phyloP scores from a whole-genome alignment of 1,140 invertebrate genomes.

The Lasaia peninsularis region DNA sequence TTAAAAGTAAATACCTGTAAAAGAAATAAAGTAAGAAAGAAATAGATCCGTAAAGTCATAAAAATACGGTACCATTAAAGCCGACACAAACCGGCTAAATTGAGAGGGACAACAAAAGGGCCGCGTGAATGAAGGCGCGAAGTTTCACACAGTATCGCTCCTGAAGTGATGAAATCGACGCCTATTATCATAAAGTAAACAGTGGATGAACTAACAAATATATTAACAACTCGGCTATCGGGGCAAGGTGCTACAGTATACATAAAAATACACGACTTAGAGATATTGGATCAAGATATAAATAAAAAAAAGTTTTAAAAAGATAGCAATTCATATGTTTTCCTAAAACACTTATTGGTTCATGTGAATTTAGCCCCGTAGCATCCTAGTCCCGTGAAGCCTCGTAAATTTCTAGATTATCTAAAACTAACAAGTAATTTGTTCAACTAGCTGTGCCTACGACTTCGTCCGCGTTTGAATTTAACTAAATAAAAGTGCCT shows the following conservation, averaged over 20 bases:
- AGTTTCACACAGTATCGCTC: slow-evolving; percentile 68
- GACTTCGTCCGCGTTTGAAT: too few relatives aligned
- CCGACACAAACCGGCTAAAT: slow-evolving; percentile 47
- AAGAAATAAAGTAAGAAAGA: neutral
- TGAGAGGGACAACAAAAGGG: slow-evolving; percentile 61
- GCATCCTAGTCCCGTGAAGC: too few relatives aligned
- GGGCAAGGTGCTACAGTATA: neutral
- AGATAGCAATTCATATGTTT: too few relatives aligned
- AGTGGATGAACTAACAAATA: slow-evolving; percentile 70
- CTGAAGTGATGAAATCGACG: slow-evolving; percentile 60
- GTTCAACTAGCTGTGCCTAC: too few relatives aligned
- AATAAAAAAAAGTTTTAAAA: too few relatives aligned
- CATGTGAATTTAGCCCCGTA: too few relatives aligned
- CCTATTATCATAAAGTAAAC: slow-evolving; percentile 75
- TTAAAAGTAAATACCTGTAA: too few relatives aligned
- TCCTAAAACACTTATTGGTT: too few relatives aligned
- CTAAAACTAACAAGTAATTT: too few relatives aligned
- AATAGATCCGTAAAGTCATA: neutral
- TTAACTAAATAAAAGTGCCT: too few relatives aligned
- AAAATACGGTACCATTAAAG: slow-evolving; percentile 8
- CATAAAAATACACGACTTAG: neutral
- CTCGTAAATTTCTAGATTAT: too few relatives aligned
- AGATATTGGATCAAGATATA: too few relatives aligned
- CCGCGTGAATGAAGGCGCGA: slow-evolving; percentile 66
- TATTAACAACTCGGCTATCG: slow-evolving; percentile 60